Conservation (phyloP, 2,113 vertebrate genomes). For the Antigone vipio region DNA sequence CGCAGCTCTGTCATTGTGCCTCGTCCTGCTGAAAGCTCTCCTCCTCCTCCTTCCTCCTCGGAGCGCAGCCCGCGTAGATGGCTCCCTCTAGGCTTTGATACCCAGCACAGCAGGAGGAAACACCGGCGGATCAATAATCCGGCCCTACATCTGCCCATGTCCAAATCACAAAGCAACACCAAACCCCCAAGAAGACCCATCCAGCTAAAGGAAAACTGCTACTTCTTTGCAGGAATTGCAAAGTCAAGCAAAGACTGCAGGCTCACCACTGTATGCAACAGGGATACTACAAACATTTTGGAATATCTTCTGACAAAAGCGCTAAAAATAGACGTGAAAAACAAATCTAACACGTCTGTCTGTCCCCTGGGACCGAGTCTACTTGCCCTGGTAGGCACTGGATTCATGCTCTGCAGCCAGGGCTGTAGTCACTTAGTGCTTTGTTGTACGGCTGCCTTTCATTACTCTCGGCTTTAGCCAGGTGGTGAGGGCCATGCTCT, state of each 20-base stretch:
- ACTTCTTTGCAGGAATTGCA: not conserved
- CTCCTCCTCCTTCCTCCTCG: not conserved
- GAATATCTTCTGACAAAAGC: not conserved
- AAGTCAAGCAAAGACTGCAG: not conserved
- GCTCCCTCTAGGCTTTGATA: constrained; percentile 76
- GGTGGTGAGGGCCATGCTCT: constrained; percentile 43
- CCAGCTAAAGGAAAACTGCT: not conserved
- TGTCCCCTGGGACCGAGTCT: not conserved
- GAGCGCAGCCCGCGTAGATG: constrained; percentile 17
- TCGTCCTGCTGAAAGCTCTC: not conserved
- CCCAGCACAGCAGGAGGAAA: constrained; percentile 54
- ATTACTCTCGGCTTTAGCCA: constrained; percentile 32
- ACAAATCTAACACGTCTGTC: not conserved
- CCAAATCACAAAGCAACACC: not conserved
- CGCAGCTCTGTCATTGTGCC: not conserved
- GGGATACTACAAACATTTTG: not conserved
- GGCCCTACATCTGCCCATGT: not conserved
- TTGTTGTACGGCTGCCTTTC: constrained; percentile 24
- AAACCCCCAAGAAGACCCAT: not conserved
- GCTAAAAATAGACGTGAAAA: not conserved
- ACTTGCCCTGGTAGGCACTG: not conserved
- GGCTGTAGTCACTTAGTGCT: not conserved
- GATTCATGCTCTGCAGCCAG: not conserved
- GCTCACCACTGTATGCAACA: not conserved
- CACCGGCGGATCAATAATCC: not conserved